Conservation (phyloP, 2,888 invertebrate genomes). For the Orchesella flavescens region DNA sequence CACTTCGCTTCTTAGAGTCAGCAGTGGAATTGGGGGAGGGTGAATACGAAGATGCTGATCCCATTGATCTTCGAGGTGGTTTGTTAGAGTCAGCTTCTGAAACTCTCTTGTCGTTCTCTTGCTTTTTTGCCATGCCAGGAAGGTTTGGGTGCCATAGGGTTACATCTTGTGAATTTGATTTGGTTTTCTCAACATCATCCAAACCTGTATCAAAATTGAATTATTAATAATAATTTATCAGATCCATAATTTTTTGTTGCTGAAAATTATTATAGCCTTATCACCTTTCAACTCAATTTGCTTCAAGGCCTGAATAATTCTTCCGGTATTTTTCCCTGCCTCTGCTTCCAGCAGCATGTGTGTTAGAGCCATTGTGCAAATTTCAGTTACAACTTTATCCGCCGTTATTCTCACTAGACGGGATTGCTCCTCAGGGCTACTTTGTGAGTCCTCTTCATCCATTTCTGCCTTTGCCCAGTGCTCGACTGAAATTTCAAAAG, state of each 20-base stretch:
- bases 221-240: too few species aligned
- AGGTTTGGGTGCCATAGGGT: too few species aligned
- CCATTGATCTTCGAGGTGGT: too few species aligned
- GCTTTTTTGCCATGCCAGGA: too few species aligned
- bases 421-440: background rate
- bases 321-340: constrained; percentile 43
- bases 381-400: constrained; percentile 54
- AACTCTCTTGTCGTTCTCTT: too few species aligned
- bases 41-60: too few species aligned
- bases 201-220: background rate
- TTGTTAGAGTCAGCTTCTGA: too few species aligned
- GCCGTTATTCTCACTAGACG: constrained; percentile 38
- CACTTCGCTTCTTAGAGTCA: too few species aligned
- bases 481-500: constrained; percentile 16
- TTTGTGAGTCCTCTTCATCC: background rate
- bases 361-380: constrained; percentile 55
- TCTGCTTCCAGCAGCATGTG: constrained; percentile 57
- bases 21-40: too few species aligned
- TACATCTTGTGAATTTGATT: too few species aligned
- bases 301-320: constrained; percentile 42
- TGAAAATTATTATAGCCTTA: too few species aligned
- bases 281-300: background rate
- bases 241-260: too few species aligned
- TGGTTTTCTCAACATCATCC: background rate
- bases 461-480: constrained; percentile 37